Evolutionary conservation across 2,797 vertebrate genomes (phyloP).

Genomic region (Coregonus ussuriensis): DNA sequence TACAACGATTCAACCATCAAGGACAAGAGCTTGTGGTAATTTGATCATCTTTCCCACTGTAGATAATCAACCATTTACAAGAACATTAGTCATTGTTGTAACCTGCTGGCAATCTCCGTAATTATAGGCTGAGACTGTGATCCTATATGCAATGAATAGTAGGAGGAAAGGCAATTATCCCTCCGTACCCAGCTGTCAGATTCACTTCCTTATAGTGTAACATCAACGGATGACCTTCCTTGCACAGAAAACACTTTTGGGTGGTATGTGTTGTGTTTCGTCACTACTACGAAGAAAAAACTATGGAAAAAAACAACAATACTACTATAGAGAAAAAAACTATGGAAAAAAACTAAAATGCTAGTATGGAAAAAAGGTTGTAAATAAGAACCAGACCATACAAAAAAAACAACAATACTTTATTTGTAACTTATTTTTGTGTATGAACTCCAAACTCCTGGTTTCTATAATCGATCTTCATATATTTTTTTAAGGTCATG

Average conservation of each 20-base stretch:
- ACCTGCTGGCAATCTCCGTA: background rate
- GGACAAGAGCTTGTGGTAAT: background rate
- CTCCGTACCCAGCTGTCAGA: background rate
- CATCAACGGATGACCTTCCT: background rate
- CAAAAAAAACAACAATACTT: constrained; percentile 91
- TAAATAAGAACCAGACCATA: constrained; percentile 73
- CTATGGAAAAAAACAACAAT: too few relatives aligned
- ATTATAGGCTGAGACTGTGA: constrained; percentile 7
- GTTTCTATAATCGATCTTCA: constrained; percentile 84
- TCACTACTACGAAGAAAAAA: background rate
- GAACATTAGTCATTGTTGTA: background rate
- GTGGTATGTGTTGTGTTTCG: background rate
- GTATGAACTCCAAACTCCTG: constrained; percentile 95
- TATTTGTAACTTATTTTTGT: constrained; percentile 98
- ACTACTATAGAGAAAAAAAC: too few relatives aligned
- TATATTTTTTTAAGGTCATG: constrained; percentile 87
- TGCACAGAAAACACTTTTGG: background rate
- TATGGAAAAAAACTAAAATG: too few relatives aligned
- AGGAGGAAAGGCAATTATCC: constrained; percentile 11
- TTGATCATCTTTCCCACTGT: background rate
- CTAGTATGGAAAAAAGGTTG: background rate
- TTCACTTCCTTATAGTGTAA: too few relatives aligned
- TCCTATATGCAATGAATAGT: background rate
- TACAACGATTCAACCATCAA: background rate
- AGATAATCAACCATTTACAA: constrained; percentile 18